Evolutionary conservation across 2,888 invertebrate species (phyloP).

Genomic region (Oxyteleia sp.): DNA sequence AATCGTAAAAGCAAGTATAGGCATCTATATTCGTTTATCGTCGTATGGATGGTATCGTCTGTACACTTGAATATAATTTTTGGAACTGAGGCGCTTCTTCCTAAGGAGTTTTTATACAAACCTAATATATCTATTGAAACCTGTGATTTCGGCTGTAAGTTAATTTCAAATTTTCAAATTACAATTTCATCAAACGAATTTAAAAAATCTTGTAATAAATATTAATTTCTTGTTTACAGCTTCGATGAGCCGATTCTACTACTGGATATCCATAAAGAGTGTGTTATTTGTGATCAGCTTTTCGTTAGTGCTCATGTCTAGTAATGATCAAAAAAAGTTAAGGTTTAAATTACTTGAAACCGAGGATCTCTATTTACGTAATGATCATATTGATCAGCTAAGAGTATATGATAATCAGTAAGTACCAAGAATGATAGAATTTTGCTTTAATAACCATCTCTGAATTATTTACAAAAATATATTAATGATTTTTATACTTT

Average conservation of each 20-base stretch:
- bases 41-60: background rate
- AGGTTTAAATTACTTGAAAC: background rate
- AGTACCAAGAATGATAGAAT: background rate
- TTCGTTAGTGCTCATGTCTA: background rate
- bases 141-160: conserved; percentile 16
- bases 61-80: conserved; percentile 11
- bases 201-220: background rate
- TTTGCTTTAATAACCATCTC: background rate
- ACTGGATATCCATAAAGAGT: conserved; percentile 23
- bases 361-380: background rate
- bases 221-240: conserved; percentile 12
- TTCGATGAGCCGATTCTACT: conserved; percentile 11
- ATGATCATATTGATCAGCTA: background rate
- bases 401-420: background rate
- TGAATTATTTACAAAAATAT: background rate
- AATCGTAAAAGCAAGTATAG: background rate
- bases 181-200: background rate
- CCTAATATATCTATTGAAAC: background rate
- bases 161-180: background rate
- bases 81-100: too few relatives aligned
- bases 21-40: background rate
- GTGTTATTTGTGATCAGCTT: conserved; percentile 7
- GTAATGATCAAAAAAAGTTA: background rate
- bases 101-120: too few relatives aligned
- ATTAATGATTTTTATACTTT: background rate